Base-by-base conservation (phyloP, 2,797 vertebrate species). In the Betta splendens region DNA sequence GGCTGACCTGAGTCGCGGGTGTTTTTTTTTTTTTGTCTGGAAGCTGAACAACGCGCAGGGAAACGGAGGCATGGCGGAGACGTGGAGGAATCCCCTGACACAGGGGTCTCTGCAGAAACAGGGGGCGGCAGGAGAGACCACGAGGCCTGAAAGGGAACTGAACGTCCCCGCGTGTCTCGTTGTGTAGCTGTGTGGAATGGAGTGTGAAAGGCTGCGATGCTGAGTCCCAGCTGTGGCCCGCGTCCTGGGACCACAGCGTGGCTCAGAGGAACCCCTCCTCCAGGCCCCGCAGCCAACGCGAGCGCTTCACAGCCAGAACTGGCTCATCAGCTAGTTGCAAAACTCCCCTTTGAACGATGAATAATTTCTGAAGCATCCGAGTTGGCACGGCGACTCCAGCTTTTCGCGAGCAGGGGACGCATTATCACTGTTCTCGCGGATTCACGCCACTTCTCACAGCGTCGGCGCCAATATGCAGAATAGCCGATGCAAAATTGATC, bases 221-320 rank as follows among this genome's bases (percentile, higher is more conserved):
- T 25, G 64, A 60, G 47, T 85, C 81, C 86, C 89, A 92, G 89
- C 86, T 91, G 90, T 84, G 86, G 56, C 79, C 83, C 60, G 67
- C 64, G 83, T 83, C 79, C 79, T 82, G 85, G 84, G 86, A 89
- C 80, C 63, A 2, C 12, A 36, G 67, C 13, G 31, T 45, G 60
- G 70, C 86, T 83, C 84, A 66, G 69, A 83, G 81, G 75, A 80
- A 58, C 67, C 71, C 62, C 72, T 60, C 50, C 64, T 78, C 47
- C 53, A 52, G 57, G 59, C 75, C 60, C 77, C 55, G 35, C 39
- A 65, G 75, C 62, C 70, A 54, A 61, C 16, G 7, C 4, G 4
- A 42, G 51, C 39, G 50, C 82, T 55, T 74, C 55, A 47, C 68
- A 76, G 74, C 56, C 77, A 66, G 59, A 72, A 28, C 15, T 17